Evolutionary conservation across 2,113 vertebrate genomes (phyloP).

Genomic region (Melanocharis versteri): DNA sequence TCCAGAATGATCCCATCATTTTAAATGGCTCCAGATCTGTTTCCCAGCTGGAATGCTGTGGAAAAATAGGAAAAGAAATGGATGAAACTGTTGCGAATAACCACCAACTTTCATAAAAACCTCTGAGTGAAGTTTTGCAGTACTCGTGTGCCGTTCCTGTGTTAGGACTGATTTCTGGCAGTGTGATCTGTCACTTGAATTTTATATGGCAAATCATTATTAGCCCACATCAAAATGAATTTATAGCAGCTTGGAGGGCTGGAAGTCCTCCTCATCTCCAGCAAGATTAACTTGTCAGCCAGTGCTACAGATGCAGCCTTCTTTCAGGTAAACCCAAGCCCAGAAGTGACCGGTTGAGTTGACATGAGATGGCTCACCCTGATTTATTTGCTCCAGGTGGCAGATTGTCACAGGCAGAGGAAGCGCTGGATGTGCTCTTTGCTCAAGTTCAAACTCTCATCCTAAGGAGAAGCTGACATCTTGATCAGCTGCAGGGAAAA

Average conservation of each 20-base stretch:
- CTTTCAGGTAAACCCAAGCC: not conserved
- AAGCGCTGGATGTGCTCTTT: not conserved
- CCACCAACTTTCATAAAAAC: not conserved
- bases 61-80: not conserved
- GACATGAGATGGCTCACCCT: not conserved
- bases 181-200: not conserved
- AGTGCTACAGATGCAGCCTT: not conserved
- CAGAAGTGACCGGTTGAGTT: not conserved
- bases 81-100: not conserved
- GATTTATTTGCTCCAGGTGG: not conserved
- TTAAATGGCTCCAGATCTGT: not conserved
- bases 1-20: not conserved
- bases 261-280: not conserved
- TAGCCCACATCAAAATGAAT: not conserved
- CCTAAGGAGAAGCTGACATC: not conserved
- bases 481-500: not conserved
- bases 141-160: not conserved
- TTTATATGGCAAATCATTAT: not conserved
- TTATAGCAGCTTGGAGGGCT: not conserved
- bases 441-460: not conserved
- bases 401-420: not conserved
- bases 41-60: not conserved
- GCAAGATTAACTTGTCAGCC: conserved; percentile 8
- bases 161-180: not conserved
- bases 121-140: not conserved